Evolutionary conservation across 1,140 invertebrate species (phyloP).

Genomic region (Pararge aegeria): DNA sequence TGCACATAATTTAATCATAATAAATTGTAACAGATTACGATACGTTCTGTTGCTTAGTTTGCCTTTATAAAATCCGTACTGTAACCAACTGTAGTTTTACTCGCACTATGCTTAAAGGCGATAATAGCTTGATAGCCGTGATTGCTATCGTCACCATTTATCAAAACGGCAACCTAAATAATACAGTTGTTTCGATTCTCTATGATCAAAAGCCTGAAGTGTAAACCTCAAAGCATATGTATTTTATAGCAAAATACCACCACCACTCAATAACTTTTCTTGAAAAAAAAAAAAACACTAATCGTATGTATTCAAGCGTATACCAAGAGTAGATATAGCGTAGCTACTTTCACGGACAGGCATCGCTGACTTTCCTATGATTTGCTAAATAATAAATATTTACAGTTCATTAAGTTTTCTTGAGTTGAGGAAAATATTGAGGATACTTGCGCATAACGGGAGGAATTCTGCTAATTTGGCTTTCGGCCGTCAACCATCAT

Average conservation of each 20-base stretch:
- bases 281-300: too few species aligned
- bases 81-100: too few species aligned
- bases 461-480: neutral
- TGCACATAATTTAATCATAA: conserved; percentile 25
- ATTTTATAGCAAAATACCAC: too few species aligned
- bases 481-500: neutral
- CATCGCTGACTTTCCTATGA: neutral
- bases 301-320: too few species aligned
- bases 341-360: neutral
- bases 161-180: too few species aligned
- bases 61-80: neutral
- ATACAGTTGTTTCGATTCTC: too few species aligned
- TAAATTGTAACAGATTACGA: conserved; percentile 3
- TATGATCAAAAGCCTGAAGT: too few species aligned
- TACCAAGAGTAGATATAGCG: neutral
- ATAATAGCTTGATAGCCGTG: too few species aligned
- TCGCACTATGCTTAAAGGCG: too few species aligned
- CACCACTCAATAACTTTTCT: too few species aligned
- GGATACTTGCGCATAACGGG: neutral
- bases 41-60: neutral
- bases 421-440: neutral
- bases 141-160: too few species aligned
- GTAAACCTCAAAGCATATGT: too few species aligned
- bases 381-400: conserved; percentile 1
- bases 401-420: neutral